Base-by-base conservation (phyloP, 2,113 vertebrate genomes). In the Macrotis lagotis region DNA sequence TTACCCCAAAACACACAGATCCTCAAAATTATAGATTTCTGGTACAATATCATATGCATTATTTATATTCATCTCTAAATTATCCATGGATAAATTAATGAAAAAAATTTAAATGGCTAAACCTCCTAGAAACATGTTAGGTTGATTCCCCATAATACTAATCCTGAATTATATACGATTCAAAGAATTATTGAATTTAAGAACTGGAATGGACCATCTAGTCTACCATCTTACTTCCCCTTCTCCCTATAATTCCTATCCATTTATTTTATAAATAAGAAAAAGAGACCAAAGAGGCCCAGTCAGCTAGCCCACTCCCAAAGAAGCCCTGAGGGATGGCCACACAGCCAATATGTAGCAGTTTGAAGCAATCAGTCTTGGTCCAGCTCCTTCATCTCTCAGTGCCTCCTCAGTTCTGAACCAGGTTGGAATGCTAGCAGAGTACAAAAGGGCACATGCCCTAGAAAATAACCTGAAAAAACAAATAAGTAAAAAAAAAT, bases 331-430 rank as follows among this genome's bases (percentile, higher is more conserved):
- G n/a, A 83, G 66, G 66, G 4, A 74, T 74, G 37, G 37, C 66
- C 37, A 74, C 5, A 74, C 44, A 8, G 16, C 19, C 66, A 44
- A 44, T 24, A 83, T 8, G n/a, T 44, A 83, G 66, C 19, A 83
- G n/a, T 83, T 44, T 83, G 66, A 16, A 83, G n/a, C 44, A 83
- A 83, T 83, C 44, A 83, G 66, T 83, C 66, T 83, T 44, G 19
- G 16, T 44, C 2, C 66, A 83, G 5, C n/a, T 83, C n/a, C 66
- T 83, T 44, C n/a, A 44, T 83, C 66, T 83, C n/a, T 83, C n/a
- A 53, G 26, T 50, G 48, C 83, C 89, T 96, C 83, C 89, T 96
- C 74, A 95, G 26, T 53, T 74, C 59, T 74, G 59, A 74, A 74
- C 49, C 90, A 94, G 91, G n/a, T 2, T 93, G 90, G n/a, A 66